phyloP scores from a whole-genome alignment of 2,113 vertebrate genomes.

The Enhydra lutris region DNA sequence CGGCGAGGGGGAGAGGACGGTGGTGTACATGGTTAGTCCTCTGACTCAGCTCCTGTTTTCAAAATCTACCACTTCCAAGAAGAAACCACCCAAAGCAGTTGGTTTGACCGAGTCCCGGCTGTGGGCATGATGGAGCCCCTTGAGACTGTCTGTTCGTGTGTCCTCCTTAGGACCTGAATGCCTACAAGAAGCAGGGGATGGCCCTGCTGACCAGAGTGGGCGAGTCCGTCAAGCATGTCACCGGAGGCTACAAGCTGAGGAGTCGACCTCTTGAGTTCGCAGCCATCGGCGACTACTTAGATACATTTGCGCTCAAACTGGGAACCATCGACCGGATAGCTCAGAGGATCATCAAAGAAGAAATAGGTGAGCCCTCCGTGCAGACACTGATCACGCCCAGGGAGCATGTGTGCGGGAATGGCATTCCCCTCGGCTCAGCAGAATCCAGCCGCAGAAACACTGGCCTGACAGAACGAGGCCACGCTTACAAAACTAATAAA shows the following conservation, averaged over 20 bases:
- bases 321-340: conserved; percentile 98
- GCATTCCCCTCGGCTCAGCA: not conserved
- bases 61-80: not conserved
- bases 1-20: not conserved
- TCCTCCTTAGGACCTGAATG: conserved; percentile 90
- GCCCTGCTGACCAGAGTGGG: conserved; percentile 94
- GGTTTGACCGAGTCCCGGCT: not conserved
- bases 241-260: conserved; percentile 95
- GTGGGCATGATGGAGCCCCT: not conserved
- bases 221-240: conserved; percentile 95
- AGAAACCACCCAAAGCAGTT: not conserved
- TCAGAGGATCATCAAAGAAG: conserved; percentile 97
- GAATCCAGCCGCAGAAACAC: not conserved
- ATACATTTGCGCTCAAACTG: conserved; percentile 94
- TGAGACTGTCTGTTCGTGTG: not conserved
- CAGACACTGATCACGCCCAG: not conserved
- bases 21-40: not conserved
- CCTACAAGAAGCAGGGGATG: conserved; percentile 94
- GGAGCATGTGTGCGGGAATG: not conserved
- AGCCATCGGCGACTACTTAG: conserved; percentile 94
- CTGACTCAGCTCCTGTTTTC: not conserved
- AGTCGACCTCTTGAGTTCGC: conserved; percentile 92
- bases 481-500: not conserved
- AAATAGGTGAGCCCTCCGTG: conserved; percentile 87
- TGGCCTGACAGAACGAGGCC: not conserved